A percentile compares a stretch with the other conserved stretches of the same genome.
Evolutionary conservation across 2,888 invertebrate genomes (phyloP).

Genomic region (Congeria kusceri): DNA sequence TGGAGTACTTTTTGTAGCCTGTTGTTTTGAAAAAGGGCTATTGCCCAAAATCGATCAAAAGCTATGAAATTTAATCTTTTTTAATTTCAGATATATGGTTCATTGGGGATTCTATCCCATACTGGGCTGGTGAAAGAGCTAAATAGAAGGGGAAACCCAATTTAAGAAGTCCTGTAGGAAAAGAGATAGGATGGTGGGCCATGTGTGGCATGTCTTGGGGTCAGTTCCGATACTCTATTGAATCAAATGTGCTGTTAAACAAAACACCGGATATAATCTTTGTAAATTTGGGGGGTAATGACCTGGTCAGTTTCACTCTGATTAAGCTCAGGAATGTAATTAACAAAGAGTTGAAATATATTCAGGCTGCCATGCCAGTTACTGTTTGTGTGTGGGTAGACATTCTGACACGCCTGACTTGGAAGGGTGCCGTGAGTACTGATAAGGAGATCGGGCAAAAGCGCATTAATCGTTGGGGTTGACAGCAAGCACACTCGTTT

Average conservation of each 20-base stretch:
- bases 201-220: constrained; percentile 10
- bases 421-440: too few relatives aligned
- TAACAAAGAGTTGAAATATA: background rate
- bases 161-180: too few relatives aligned
- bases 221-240: background rate
- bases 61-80: background rate
- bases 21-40: too few relatives aligned
- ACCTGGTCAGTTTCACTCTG: background rate
- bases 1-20: background rate
- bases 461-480: too few relatives aligned
- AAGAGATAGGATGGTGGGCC: constrained; percentile 11
- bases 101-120: constrained; percentile 1
- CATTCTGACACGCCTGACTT: too few relatives aligned
- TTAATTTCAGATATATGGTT: constrained; percentile 7
- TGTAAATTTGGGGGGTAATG: constrained; percentile 17
- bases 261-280: background rate
- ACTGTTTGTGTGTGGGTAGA: too few relatives aligned
- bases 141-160: too few relatives aligned
- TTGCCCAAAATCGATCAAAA: too few relatives aligned
- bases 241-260: background rate
- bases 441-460: too few relatives aligned
- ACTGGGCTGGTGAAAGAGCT: constrained; percentile 7
- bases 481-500: too few relatives aligned
- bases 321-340: background rate
- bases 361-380: too few relatives aligned